Evolutionary conservation across 2,888 invertebrate genomes (phyloP).

Genomic region (Polylopha cassiicola): DNA sequence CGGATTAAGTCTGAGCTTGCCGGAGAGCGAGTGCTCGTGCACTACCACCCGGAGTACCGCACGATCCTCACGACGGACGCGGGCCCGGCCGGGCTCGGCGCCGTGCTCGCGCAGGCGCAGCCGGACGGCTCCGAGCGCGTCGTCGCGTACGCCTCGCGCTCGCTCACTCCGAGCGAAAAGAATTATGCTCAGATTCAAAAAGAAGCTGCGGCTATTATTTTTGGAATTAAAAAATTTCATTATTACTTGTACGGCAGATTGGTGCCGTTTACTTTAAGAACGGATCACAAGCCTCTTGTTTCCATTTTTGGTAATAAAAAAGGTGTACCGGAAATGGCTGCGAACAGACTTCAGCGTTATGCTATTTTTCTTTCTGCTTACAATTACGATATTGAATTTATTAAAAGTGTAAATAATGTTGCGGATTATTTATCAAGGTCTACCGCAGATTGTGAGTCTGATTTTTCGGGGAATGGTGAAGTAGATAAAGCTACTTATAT

Average conservation of each 20-base stretch:
- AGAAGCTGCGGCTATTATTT: constrained; percentile 3
- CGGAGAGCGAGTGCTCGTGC: background rate
- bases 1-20: too few relatives aligned
- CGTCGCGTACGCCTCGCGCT: background rate
- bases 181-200: constrained; percentile 2
- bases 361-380: constrained; percentile 11
- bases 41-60: background rate
- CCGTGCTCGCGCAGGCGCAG: constrained; percentile 17
- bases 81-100: constrained; percentile 19
- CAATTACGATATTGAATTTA: constrained; percentile 17
- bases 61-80: constrained; percentile 23
- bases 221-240: constrained; percentile 3
- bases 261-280: background rate
- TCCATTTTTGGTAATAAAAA: constrained; percentile 5
- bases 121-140: constrained; percentile 9
- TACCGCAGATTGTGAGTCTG: too few relatives aligned
- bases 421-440: constrained; percentile 22
- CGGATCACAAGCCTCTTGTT: too few relatives aligned
- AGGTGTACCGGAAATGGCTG: constrained; percentile 19
- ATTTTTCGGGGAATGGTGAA: too few relatives aligned
- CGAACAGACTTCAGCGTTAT: constrained; percentile 10
- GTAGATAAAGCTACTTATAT: too few relatives aligned
- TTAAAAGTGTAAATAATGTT: constrained; percentile 16
- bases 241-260: constrained; percentile 1
- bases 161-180: background rate